These are phyloP conservation scores for Globia sparganii DNA, from an alignment of 2,888 invertebrate genomes.

Conservation along the genomic window DNA sequence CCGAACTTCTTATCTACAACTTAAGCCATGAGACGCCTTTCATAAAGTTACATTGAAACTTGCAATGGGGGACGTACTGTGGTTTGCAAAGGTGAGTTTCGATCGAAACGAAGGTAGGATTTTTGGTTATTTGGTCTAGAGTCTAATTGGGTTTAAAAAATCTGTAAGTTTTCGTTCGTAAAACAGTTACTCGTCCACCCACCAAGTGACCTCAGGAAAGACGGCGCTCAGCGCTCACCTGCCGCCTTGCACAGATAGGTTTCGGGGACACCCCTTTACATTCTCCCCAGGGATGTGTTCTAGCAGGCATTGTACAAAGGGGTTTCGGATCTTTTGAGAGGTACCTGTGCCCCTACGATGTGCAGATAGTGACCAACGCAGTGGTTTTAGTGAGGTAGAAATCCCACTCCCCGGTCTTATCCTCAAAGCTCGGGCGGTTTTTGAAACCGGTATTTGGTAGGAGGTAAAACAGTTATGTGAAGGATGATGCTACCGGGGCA, in stretches of 20 bases:
- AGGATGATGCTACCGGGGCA: too few species aligned
- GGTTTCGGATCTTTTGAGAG: not conserved
- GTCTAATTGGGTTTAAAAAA: not conserved
- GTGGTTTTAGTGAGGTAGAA: not conserved
- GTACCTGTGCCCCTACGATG: not conserved
- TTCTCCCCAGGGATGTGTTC: not conserved
- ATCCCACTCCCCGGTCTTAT: not conserved
- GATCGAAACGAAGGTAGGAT: not conserved
- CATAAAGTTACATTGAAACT: conserved; percentile 61
- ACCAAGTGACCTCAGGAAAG: not conserved
- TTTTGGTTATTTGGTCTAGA: not conserved
- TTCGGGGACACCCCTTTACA: not conserved
- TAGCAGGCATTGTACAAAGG: not conserved
- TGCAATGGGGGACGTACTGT: conserved; percentile 30
- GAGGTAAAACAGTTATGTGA: not conserved
- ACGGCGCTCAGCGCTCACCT: not conserved
- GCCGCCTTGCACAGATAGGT: not conserved
- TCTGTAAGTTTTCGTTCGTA: too few species aligned
- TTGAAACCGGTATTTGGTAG: not conserved
- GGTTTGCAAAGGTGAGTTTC: conserved; percentile 5
- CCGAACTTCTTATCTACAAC: conserved; percentile 66
- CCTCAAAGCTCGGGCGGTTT: not conserved
- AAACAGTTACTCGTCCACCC: not conserved
- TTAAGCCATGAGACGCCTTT: conserved; percentile 52
- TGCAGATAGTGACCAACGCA: not conserved